These are phyloP conservation scores for Nannobrachium achirus DNA, from an alignment of 2,113 vertebrate genomes.

Conservation along the genomic window DNA sequence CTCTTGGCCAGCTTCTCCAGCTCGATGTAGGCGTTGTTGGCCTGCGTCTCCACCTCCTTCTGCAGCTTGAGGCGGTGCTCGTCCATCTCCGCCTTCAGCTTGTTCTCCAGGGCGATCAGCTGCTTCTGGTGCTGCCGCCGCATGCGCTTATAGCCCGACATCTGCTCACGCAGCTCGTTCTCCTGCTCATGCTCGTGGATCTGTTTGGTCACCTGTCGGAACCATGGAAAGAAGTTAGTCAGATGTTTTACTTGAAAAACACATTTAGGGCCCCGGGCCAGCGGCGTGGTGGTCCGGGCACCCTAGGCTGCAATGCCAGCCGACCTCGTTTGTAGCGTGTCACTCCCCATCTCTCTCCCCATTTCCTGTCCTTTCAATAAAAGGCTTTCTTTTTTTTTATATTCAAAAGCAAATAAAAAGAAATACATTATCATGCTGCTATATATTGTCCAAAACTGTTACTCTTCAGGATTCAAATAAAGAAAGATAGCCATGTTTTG, in stretches of 20 bases:
- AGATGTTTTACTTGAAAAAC: too few species aligned
- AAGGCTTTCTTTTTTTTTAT: too few species aligned
- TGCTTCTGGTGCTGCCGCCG: constrained; percentile 99
- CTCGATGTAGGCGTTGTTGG: constrained; percentile 99
- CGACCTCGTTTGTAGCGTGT: too few species aligned
- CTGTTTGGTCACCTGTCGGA: constrained; percentile 94
- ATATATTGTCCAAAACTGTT: too few species aligned
- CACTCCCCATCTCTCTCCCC: too few species aligned
- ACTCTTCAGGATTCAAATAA: too few species aligned
- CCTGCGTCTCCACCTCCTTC: constrained; percentile 99
- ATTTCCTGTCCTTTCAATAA: too few species aligned
- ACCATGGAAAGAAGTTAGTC: too few species aligned
- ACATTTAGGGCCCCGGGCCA: too few species aligned
- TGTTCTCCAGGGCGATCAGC: constrained; percentile 99
- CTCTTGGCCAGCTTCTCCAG: constrained; percentile 99
- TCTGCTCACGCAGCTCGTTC: constrained; percentile 99
- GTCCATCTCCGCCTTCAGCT: constrained; percentile 99
- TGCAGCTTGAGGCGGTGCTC: constrained; percentile 99
- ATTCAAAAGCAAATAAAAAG: too few species aligned
- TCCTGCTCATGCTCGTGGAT: constrained; percentile 99
- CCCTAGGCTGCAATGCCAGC: too few species aligned
- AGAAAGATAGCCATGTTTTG: too few species aligned
- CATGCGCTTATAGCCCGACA: constrained; percentile 99
- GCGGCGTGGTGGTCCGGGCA: neutral
- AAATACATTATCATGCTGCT: neutral